phyloP scores from a whole-genome alignment of 2,113 vertebrate genomes.

The Atlantisia rogersi region DNA sequence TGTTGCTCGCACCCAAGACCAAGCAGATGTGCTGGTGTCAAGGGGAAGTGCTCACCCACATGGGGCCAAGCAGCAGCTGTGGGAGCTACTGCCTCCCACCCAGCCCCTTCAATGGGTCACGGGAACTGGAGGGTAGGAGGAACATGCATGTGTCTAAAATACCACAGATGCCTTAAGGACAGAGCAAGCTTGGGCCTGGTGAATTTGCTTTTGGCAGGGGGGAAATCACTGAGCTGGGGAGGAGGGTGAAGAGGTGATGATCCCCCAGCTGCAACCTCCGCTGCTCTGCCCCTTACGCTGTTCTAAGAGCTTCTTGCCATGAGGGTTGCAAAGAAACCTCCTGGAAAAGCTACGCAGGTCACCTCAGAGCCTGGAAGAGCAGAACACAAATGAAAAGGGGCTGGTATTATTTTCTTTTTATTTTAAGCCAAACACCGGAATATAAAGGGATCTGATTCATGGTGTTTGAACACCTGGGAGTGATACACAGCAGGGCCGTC shows the following conservation, averaged over 20 bases:
- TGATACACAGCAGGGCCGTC: background rate
- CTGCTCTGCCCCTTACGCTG: fast-evolving
- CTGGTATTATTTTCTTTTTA: background rate
- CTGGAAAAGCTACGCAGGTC: background rate
- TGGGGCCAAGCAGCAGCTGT: background rate
- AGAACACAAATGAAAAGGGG: background rate
- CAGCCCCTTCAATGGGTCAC: background rate
- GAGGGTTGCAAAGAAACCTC: background rate
- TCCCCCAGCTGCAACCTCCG: background rate
- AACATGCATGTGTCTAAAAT: background rate
- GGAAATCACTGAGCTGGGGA: background rate
- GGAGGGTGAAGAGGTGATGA: background rate
- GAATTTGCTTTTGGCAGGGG: background rate
- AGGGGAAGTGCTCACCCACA: background rate
- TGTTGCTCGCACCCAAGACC: fast-evolving
- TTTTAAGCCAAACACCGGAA: constrained; percentile 10
- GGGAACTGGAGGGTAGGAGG: background rate
- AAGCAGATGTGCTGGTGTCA: background rate
- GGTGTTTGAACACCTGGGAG: constrained; percentile 1
- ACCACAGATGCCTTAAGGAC: background rate
- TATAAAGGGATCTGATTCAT: background rate
- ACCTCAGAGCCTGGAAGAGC: background rate
- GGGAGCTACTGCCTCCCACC: background rate
- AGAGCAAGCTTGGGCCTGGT: constrained; percentile 1
- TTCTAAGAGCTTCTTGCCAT: background rate